Evolutionary conservation across 2,113 vertebrate species (phyloP), one percentile per base, ranked within the genome.

Genomic region (Callospermophilus lateralis): DNA sequence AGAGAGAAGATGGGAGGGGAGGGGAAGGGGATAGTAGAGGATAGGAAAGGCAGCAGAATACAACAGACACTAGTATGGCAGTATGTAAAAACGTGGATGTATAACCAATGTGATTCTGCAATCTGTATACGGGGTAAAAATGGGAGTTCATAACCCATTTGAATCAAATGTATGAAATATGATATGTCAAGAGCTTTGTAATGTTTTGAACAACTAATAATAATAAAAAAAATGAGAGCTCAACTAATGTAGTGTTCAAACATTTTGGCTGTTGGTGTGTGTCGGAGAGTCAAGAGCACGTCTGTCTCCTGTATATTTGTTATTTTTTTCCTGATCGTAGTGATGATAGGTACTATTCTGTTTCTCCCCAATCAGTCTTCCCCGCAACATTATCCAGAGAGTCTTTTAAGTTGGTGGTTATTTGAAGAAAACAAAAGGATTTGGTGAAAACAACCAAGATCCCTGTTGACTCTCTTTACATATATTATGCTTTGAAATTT

Each of bases 281-380:
- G 91, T 55, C 58, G 0, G 11, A 67, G 16, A 7, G 4, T n/a
- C n/a, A 28, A 55, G 19, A 70, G 34, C 65, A n/a, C 8, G 61
- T 39, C 20, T 79, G 10, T 48, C 10, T 19, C 24, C 28, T 2
- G 12, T 17, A 3, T 90, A 34, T 61, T 65, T 11, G 61, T 48
- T 70, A 9, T 48, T 24, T 61, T 63, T 53, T 45, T 6, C 53
- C 34, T 61, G 30, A 30, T 17, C n/a, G 37, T 7, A 32, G 51
- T 45, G 22, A 51, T 10, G 16, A 2, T 28, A 1, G 1, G 1
- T 22, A 4, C n/a, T 58, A 5, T 30, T 72, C 24, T 65, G 6
- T 58, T 17, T 88, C 13, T 67, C 39, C 22, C 6, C 24, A 42
- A 42, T 30, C 45, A 20, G 6, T 24, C 48, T 42, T 4, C 8